Evolutionary conservation across 1,140 invertebrate species (phyloP).

Genomic region (Caenorhabditis remanei): DNA sequence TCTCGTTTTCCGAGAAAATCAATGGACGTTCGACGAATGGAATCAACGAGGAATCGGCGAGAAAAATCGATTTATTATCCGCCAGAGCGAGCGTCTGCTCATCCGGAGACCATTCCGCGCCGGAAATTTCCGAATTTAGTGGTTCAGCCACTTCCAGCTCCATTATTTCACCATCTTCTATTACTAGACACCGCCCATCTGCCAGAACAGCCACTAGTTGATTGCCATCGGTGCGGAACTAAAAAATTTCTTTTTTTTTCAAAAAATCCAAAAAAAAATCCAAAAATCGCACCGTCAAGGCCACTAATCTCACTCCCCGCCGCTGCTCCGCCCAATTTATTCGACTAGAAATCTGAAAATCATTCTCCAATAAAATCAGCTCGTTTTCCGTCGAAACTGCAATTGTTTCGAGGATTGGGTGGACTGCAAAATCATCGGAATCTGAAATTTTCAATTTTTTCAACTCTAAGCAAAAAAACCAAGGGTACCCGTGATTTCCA

Average conservation of each 20-base stretch:
- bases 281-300: background rate
- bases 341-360: background rate
- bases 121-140: background rate
- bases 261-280: background rate
- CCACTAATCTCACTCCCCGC: background rate
- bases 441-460: background rate
- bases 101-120: conserved; percentile 16
- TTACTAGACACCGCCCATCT: background rate
- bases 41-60: background rate
- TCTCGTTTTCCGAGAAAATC: background rate
- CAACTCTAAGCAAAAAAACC: background rate
- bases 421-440: conserved; percentile 1
- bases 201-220: background rate
- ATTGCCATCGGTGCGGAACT: conserved; percentile 34
- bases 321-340: background rate
- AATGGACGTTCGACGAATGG: background rate
- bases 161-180: background rate
- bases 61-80: background rate
- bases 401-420: conserved; percentile 20
- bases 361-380: background rate
- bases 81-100: conserved; percentile 1
- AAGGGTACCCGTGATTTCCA: background rate
- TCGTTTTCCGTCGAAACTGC: background rate
- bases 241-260: background rate
- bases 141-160: background rate